Base-by-base conservation (phyloP, 2,797 vertebrate species). In the Cyprinodon diabolis region DNA sequence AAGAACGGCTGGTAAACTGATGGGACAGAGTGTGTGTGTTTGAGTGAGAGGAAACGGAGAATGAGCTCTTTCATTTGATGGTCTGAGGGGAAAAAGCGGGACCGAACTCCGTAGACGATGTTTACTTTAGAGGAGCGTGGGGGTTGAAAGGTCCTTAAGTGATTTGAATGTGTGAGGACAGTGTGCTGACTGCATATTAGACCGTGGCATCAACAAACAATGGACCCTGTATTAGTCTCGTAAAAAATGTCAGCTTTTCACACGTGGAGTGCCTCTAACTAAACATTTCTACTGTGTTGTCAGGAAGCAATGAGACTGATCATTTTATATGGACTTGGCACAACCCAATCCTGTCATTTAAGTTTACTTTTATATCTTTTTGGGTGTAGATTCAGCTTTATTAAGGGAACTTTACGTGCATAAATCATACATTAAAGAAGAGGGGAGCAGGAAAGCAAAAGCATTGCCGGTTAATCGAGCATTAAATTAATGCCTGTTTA, bases 21-120 rank as follows among this genome's bases (percentile, higher is more conserved):
- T 81, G 87, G 76, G 81, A 81, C 72, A 75, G 85, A 57, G 86
- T 52, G 72, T 62, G 75, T 71, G 74, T 58, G 80, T 58, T 66
- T 69, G 76, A 67, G 82, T 55, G 76, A 51, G 69, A 80, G 77
- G 82, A 78, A 84, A 63, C 69, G 10, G 77, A 91, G 90, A 94
- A 94, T 86, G 92, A 84, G 89, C 77, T 85, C 91, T 93, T 94
- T 93, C 90, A 93, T 93, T 92, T 87, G 66, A 78, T 80, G 84
- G 84, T 84, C 82, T 60, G 66, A 74, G 74, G 89, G 90, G 90
- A 91, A 93, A 91, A 91, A 86, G 78, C 72, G 19, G 81, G 87
- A 51, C 76, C 68, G 56, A 82, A 85, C 86, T 89, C 74, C 63
- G 63, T 77, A 76, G 82, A 89, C 78, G 78, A 75, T 90, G 91